Percentiles rank a stretch among this genome's conserved stretches.
Evolutionary conservation across 2,113 vertebrate genomes (phyloP).

Genomic region (Scomber colias): DNA sequence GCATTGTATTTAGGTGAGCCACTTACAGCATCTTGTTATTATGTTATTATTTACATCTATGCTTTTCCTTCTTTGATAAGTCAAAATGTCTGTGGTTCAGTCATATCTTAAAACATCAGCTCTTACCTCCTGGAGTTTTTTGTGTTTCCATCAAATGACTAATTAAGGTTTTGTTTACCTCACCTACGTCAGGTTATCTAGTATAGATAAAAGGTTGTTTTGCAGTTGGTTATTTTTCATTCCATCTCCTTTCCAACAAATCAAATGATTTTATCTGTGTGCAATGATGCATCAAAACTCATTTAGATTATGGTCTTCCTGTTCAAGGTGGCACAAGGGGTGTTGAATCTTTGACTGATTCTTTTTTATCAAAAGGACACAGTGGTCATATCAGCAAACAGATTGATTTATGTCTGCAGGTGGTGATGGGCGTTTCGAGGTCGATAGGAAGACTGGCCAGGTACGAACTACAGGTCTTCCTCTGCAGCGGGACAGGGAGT

Average conservation of each 20-base stretch:
- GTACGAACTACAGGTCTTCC: conserved; percentile 89
- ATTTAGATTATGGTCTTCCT: too few relatives aligned
- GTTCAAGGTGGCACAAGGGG: background rate
- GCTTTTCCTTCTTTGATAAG: too few relatives aligned
- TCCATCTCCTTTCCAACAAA: background rate
- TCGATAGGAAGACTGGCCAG: conserved; percentile 89
- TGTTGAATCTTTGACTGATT: too few relatives aligned
- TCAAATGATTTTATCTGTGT: background rate
- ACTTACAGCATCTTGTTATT: too few relatives aligned
- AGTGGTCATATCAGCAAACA: background rate
- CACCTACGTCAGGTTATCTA: background rate
- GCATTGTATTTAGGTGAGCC: too few relatives aligned
- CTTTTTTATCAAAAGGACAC: too few relatives aligned
- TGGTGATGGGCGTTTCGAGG: conserved; percentile 90
- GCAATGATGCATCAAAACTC: background rate
- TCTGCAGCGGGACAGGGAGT: conserved; percentile 87
- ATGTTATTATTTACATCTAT: too few relatives aligned
- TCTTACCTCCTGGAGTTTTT: background rate
- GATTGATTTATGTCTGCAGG: conserved; percentile 71
- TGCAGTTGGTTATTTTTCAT: background rate
- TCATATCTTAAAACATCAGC: background rate
- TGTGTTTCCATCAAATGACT: background rate
- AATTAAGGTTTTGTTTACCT: background rate
- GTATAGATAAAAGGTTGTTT: background rate
- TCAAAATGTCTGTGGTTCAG: too few relatives aligned